Percentiles rank a stretch among this genome's conserved stretches.
Evolutionary conservation across 2,113 vertebrate genomes (phyloP).

Genomic region (Hyperopisus bebe): DNA sequence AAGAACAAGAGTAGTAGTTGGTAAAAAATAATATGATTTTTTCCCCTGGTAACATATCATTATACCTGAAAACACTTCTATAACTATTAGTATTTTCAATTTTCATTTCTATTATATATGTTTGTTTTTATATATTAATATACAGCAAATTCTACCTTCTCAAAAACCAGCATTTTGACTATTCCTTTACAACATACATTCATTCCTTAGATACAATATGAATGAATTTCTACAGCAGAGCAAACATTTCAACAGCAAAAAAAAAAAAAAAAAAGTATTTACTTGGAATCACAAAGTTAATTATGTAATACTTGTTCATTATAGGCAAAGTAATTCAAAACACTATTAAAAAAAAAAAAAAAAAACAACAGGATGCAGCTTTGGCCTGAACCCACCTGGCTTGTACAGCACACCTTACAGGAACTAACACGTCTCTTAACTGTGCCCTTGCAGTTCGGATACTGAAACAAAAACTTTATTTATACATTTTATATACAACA

Average conservation of each 20-base stretch:
- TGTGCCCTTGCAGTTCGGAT: not conserved
- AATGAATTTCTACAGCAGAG: conserved; percentile 36
- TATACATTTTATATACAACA: conserved; percentile 8
- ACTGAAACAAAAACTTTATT: not conserved
- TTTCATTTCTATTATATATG: conserved; percentile 33
- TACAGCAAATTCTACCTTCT: conserved; percentile 28
- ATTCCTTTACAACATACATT: conserved; percentile 49
- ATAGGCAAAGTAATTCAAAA: conserved; percentile 16
- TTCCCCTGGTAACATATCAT: conserved; percentile 30
- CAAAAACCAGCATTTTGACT: conserved; percentile 25
- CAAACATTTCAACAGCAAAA: conserved; percentile 37
- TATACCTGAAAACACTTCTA: conserved; percentile 42
- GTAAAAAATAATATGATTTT: conserved; percentile 14
- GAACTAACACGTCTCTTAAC: not conserved
- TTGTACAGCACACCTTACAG: not conserved
- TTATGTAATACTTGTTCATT: conserved; percentile 27
- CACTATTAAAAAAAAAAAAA: conserved; percentile 1
- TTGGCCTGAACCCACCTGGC: not conserved
- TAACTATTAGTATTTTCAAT: conserved; percentile 38
- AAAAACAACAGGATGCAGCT: not conserved
- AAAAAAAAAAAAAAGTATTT: conserved; percentile 39
- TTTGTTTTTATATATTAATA: conserved; percentile 38
- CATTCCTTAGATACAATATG: conserved; percentile 41
- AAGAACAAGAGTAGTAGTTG: conserved; percentile 26
- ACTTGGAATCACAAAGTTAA: conserved; percentile 38